Conservation (phyloP, 2,797 vertebrate genomes). For the Dipus sagitta region DNA sequence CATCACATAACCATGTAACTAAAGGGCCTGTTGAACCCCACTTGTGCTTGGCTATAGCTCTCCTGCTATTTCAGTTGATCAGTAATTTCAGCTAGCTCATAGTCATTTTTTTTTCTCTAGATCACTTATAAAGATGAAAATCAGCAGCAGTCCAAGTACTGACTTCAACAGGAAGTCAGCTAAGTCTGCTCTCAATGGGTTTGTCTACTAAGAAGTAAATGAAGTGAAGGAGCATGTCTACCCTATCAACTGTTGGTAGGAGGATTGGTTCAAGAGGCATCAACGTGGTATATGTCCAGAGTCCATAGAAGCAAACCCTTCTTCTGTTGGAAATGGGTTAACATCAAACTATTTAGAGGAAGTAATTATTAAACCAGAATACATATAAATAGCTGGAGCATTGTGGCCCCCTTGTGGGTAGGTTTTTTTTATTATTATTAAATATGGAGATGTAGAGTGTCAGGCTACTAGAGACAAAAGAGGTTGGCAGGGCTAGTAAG, state of each 20-base stretch:
- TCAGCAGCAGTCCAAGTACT: constrained; percentile 64
- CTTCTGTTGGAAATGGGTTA: neutral
- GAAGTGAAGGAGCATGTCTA: constrained; percentile 33
- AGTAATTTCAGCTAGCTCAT: constrained; percentile 52
- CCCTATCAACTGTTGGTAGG: constrained; percentile 7
- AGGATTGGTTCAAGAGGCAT: constrained; percentile 5
- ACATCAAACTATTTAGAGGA: neutral
- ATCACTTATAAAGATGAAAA: constrained; percentile 65
- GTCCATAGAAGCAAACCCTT: constrained; percentile 31
- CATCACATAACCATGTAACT: constrained; percentile 5
- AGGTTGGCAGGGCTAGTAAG: neutral
- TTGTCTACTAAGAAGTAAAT: constrained; percentile 48
- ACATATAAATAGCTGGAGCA: neutral
- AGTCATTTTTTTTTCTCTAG: constrained; percentile 51
- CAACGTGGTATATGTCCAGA: neutral
- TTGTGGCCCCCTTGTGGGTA: neutral
- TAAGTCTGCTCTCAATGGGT: constrained; percentile 31
- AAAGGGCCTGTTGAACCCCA: neutral
- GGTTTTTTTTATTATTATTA: constrained; percentile 26
- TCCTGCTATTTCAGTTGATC: constrained; percentile 64
- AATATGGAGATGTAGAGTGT: neutral
- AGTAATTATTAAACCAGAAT: constrained; percentile 34
- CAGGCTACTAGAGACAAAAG: neutral
- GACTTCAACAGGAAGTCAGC: constrained; percentile 49
- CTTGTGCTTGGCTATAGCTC: neutral